A percentile compares a stretch with the other conserved stretches of the same genome.
Evolutionary conservation across 2,888 invertebrate species (phyloP).

Genomic region (Tetropium fuscum): DNA sequence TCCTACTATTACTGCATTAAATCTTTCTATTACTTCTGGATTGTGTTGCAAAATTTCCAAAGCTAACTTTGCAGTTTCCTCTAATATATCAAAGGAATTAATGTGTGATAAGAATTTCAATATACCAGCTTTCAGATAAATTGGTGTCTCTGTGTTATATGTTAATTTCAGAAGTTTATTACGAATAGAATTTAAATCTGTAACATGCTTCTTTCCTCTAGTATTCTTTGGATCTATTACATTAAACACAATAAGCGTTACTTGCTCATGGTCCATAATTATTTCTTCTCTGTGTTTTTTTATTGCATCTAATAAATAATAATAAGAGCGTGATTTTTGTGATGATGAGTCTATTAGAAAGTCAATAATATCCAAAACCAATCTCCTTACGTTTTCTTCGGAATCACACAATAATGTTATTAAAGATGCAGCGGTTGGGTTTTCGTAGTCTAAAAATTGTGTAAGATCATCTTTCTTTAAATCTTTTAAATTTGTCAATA

Average conservation of each 20-base stretch:
- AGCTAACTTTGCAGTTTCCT: slow-evolving; percentile 50
- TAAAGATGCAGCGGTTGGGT: slow-evolving; percentile 26
- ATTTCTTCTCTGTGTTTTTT: slow-evolving; percentile 68
- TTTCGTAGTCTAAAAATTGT: slow-evolving; percentile 20
- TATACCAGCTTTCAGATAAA: slow-evolving; percentile 63
- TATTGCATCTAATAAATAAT: slow-evolving; percentile 37
- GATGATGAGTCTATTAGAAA: slow-evolving; percentile 21
- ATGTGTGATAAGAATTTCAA: slow-evolving; percentile 59
- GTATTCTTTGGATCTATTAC: slow-evolving; percentile 68
- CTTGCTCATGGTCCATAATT: slow-evolving; percentile 75
- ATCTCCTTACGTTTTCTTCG: slow-evolving; percentile 29
- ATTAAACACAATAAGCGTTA: slow-evolving; percentile 73
- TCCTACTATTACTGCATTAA: slow-evolving; percentile 51
- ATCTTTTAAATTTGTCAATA: slow-evolving; percentile 30
- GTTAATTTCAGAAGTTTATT: slow-evolving; percentile 57
- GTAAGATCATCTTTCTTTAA: slow-evolving; percentile 13
- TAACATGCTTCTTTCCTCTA: slow-evolving; percentile 36
- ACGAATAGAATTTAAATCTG: slow-evolving; percentile 56
- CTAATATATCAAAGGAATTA: slow-evolving; percentile 53
- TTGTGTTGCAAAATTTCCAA: slow-evolving; percentile 47
- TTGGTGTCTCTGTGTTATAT: slow-evolving; percentile 63
- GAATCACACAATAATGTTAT: slow-evolving; percentile 28
- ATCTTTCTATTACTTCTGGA: slow-evolving; percentile 36
- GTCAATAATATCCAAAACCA: slow-evolving; percentile 33
- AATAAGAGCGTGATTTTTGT: slow-evolving; percentile 29